A percentile compares a stretch with the other conserved stretches of the same genome.
Evolutionary conservation across 2,888 invertebrate species (phyloP).

Genomic region (Eupithecia subumbrata): DNA sequence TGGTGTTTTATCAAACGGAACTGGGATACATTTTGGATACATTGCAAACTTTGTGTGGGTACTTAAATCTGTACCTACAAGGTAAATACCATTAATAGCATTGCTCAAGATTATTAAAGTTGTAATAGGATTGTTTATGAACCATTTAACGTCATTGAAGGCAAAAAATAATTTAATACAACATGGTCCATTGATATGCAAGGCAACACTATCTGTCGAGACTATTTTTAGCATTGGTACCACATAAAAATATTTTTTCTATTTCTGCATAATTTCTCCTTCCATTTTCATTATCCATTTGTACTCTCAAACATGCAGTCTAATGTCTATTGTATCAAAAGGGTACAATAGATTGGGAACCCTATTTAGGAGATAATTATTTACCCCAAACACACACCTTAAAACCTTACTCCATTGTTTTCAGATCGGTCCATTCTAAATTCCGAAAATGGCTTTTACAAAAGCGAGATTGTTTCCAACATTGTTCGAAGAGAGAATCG

Average conservation of each 20-base stretch:
- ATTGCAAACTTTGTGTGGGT: constrained; percentile 53
- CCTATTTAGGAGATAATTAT: constrained; percentile 29
- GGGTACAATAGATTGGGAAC: constrained; percentile 13
- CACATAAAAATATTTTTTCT: not conserved
- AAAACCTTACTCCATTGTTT: constrained; percentile 47
- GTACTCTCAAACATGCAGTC: not conserved
- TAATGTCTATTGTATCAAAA: constrained; percentile 1
- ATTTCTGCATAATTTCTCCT: not conserved
- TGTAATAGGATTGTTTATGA: not conserved
- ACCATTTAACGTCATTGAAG: not conserved
- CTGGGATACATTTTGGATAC: constrained; percentile 44
- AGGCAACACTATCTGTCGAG: not conserved
- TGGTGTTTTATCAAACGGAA: constrained; percentile 59
- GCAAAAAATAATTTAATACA: not conserved
- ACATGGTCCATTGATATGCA: not conserved
- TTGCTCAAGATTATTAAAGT: constrained; percentile 21
- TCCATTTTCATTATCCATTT: not conserved
- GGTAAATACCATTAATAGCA: constrained; percentile 25
- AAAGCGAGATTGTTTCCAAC: constrained; percentile 75
- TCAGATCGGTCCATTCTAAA: constrained; percentile 50
- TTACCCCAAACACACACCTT: constrained; percentile 26
- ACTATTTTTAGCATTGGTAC: not conserved
- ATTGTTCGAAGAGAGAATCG: constrained; percentile 73
- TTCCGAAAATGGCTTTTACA: constrained; percentile 64
- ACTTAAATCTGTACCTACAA: constrained; percentile 33